Evolutionary conservation across 92 coral and sea anemone species (phyloP).

Genomic region (Epizoanthus fatuus): DNA sequence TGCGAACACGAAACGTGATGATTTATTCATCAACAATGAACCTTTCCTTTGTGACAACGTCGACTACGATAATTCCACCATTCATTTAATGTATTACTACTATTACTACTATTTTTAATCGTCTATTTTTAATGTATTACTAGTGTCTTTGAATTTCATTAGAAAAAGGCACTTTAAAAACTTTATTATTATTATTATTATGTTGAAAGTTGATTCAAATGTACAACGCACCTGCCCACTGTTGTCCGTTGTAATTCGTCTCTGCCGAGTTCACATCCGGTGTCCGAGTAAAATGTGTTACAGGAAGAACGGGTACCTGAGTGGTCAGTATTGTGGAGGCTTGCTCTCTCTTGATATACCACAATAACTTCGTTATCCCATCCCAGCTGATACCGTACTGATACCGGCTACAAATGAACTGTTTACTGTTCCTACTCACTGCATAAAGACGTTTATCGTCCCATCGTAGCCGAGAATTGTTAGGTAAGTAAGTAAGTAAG

Average conservation of each 20-base stretch:
- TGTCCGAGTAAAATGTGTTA: not conserved
- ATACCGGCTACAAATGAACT: not conserved
- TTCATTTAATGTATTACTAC: too few species aligned
- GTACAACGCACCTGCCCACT: not conserved
- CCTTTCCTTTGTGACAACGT: too few species aligned
- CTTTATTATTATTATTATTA: too few species aligned
- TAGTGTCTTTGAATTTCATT: too few species aligned
- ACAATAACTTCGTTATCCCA: not conserved
- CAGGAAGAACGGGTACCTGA: not conserved
- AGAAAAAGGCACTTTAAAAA: too few species aligned
- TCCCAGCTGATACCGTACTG: not conserved
- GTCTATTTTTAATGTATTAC: too few species aligned
- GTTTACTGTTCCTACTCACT: not conserved
- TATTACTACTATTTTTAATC: too few species aligned
- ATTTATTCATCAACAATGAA: too few species aligned
- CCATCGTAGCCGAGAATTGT: not conserved
- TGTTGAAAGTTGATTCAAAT: too few species aligned
- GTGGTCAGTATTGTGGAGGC: not conserved
- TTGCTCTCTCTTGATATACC: not conserved
- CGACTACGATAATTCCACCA: too few species aligned
- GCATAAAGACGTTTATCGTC: not conserved
- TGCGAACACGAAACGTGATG: too few species aligned
- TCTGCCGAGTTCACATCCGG: not conserved
- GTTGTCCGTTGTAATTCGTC: not conserved
- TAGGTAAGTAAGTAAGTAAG: not conserved